Base-by-base conservation (phyloP, 1,140 invertebrate species). In the Medauroidea extradentata region DNA sequence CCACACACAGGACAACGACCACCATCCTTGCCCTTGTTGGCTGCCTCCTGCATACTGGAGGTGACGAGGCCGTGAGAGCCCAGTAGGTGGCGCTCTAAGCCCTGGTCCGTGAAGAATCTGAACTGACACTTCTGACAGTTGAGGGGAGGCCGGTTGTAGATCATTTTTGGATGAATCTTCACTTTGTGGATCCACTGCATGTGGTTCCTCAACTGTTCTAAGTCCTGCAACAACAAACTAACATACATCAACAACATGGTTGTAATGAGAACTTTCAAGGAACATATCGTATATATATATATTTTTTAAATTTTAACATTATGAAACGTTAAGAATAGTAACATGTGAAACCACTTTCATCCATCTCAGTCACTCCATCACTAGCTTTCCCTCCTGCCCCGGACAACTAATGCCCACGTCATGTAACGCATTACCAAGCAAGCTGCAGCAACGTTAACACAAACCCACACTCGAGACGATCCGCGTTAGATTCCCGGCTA, bases 161-260 rank as follows among this genome's bases (percentile, higher is more conserved):
- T 93, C 93, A 95, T 95, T 77, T 95, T 95, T 60, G 92, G 93
- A 79, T 95, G 93, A 69, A 95, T 95, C 78, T 95, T 95, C 52
- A 95, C 91, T 83, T 95, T 94, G 71, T 95, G 93, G 70, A 94
- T 94, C 91, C 91, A 94, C 68, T 94, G 91, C 93, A 96, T 96
- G 70, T 96, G 93, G 74, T 93, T 94, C 61, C 92, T 79, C 39
- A 95, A 77, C 75, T 94, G 91, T 68, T 95, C 93, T 66, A 95
- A 79, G 76, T 95, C 93, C 81, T 84, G 60, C 8, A 71, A 70
- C 69, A 57, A 53, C 59, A 63, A 27, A 43, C 19, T 9, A 43
- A 0, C n/a, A n/a, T n/a, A n/a, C n/a, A n/a, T n/a, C n/a, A n/a
- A n/a, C n/a, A n/a, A n/a, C n/a, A n/a, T n/a, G n/a, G n/a, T n/a